These are phyloP conservation scores for Drosophila serrata DNA, from an alignment of 1,140 invertebrate species.

Conservation along the genomic window DNA sequence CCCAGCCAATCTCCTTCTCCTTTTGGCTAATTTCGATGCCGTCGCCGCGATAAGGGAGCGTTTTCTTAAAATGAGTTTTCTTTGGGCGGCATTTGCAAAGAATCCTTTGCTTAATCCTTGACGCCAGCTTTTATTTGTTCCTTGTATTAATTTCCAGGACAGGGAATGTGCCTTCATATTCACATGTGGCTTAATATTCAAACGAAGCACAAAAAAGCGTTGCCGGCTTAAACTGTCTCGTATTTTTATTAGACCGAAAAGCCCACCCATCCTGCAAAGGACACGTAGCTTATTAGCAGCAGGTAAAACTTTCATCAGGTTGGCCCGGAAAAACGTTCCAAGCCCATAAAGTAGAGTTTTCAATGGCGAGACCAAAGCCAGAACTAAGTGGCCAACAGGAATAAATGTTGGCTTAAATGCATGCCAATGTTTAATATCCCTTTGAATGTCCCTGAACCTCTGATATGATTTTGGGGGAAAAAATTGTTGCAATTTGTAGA, in stretches of 20 bases:
- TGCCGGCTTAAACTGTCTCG: constrained; percentile 62
- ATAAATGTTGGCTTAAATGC: constrained; percentile 3
- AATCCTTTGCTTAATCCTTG: constrained; percentile 61
- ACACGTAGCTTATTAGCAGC: constrained; percentile 53
- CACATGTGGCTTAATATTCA: constrained; percentile 30
- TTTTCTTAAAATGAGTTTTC: constrained; percentile 71
- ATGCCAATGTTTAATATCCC: background rate
- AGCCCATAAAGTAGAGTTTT: constrained; percentile 29
- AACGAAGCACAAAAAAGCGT: constrained; percentile 37
- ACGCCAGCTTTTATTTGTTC: constrained; percentile 60
- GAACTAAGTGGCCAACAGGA: background rate
- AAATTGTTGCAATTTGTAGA: background rate
- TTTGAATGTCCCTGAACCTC: background rate
- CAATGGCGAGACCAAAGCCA: constrained; percentile 23
- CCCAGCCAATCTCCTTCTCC: constrained; percentile 12
- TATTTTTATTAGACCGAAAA: constrained; percentile 62
- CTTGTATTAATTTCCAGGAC: constrained; percentile 53
- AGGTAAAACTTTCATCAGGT: constrained; percentile 26
- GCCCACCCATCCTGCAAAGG: constrained; percentile 24
- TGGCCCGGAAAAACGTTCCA: constrained; percentile 25
- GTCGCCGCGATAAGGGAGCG: constrained; percentile 43
- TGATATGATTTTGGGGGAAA: background rate
- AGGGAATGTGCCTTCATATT: constrained; percentile 21
- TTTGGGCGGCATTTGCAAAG: background rate
- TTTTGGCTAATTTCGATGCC: constrained; percentile 74